A percentile compares a stretch with the other conserved stretches of the same genome.
phyloP scores from a whole-genome alignment of 1,140 invertebrate genomes.

The Leptestheria dahalacensis region DNA sequence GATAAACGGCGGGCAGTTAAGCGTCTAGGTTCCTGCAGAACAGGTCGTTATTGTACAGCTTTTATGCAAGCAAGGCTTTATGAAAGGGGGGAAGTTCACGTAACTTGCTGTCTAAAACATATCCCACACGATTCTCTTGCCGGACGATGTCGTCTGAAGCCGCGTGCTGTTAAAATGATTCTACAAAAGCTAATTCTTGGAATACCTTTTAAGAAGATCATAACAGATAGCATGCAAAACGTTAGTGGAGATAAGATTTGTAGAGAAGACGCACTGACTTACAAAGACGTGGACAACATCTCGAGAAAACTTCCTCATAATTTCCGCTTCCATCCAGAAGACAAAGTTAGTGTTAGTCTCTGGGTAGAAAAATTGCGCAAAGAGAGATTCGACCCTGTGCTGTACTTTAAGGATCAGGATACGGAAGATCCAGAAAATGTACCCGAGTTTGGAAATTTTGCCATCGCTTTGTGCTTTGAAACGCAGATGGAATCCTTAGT shows the following conservation, averaged over 20 bases:
- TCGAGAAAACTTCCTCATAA: not conserved
- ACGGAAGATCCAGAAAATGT: not conserved
- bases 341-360: not conserved
- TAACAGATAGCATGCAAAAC: not conserved
- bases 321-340: not conserved
- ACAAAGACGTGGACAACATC: constrained; percentile 5
- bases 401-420: constrained; percentile 2
- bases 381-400: not conserved
- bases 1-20: too few species aligned
- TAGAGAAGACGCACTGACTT: not conserved
- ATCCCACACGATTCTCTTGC: too few species aligned
- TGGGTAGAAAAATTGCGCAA: constrained; percentile 1
- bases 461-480: not conserved
- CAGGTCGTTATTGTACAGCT: too few species aligned
- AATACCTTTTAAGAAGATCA: not conserved
- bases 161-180: too few species aligned
- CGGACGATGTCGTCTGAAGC: too few species aligned
- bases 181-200: too few species aligned
- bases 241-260: not conserved
- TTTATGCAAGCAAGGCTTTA: too few species aligned
- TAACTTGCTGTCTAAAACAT: too few species aligned
- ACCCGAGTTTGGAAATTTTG: not conserved
- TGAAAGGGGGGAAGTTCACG: too few species aligned
- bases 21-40: too few species aligned
- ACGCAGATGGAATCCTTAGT: not conserved